Evolutionary conservation across 2,888 invertebrate species (phyloP).

Genomic region (Philereme vetulata): DNA sequence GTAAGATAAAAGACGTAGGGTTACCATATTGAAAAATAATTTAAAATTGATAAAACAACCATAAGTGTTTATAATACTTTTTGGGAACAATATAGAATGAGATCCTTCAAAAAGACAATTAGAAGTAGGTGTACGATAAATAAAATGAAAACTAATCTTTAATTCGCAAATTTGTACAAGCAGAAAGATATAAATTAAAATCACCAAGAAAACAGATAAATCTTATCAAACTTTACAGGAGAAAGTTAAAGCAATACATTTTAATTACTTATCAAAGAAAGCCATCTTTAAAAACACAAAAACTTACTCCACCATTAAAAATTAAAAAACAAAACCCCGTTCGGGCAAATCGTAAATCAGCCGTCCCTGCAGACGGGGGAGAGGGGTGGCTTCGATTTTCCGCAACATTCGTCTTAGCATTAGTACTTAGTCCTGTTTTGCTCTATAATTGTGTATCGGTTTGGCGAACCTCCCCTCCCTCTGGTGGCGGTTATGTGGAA

Average conservation of each 20-base stretch:
- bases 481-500: conserved; percentile 30
- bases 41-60: too few relatives aligned
- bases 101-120: too few relatives aligned
- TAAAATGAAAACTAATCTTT: too few relatives aligned
- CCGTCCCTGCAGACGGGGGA: conserved; percentile 65
- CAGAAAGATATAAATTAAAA: too few relatives aligned
- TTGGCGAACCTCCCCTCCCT: conserved; percentile 55
- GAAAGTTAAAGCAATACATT: conserved; percentile 23
- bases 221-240: conserved; percentile 11
- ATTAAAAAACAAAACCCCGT: conserved; percentile 56
- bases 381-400: conserved; percentile 75
- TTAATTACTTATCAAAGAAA: conserved; percentile 33
- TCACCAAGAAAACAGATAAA: too few relatives aligned
- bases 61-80: too few relatives aligned
- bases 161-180: too few relatives aligned
- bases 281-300: conserved; percentile 38
- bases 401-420: conserved; percentile 83
- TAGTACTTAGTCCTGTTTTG: conserved; percentile 78
- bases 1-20: not conserved
- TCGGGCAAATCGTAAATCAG: conserved; percentile 76
- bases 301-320: conserved; percentile 50
- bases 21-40: not conserved
- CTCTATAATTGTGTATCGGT: conserved; percentile 81
- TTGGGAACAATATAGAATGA: too few relatives aligned
- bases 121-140: too few relatives aligned